A percentile compares a stretch with the other conserved stretches of the same genome.
Evolutionary conservation across 2,113 vertebrate genomes (phyloP).

Genomic region (human (Homo sapiens)): GRCh38 chr6:138225001-138225500

Average conservation of each 20-base stretch:
- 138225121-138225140: not conserved
- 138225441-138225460: not conserved
- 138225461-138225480: not conserved
- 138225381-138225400: not conserved
- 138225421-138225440: not conserved
- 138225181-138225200: not conserved
- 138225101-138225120: not conserved
- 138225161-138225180: not conserved
- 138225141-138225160: not conserved
- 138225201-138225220: not conserved
- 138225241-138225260: not conserved
- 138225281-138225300: not conserved
- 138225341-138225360: not conserved
- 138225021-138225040: not conserved
- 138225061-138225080: not conserved
- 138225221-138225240: not conserved
- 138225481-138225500: not conserved
- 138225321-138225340: not conserved
- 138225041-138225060: not conserved
- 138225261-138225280: not conserved
- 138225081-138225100: not conserved
- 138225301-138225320: not conserved
- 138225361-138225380: not conserved
- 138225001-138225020: not conserved
- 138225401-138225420: not conserved